Conservation (phyloP, 2,888 invertebrate species). For the Rhaphigaster nebulosa region DNA sequence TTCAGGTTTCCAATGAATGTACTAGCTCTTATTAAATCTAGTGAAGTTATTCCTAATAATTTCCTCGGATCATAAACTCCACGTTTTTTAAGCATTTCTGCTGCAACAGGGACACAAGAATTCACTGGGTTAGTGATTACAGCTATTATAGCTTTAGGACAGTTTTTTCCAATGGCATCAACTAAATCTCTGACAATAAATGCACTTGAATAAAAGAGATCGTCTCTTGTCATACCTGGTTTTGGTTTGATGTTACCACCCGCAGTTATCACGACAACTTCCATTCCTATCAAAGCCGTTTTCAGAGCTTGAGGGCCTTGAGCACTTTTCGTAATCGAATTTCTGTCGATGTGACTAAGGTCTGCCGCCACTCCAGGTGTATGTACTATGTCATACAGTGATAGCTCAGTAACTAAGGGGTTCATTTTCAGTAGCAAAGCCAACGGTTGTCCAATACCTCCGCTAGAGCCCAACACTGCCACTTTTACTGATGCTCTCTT, state of each 20-base stretch:
- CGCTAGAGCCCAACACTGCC: constrained; percentile 94
- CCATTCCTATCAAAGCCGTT: constrained; percentile 79
- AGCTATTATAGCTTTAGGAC: constrained; percentile 93
- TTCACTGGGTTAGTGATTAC: constrained; percentile 99
- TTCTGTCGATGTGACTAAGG: constrained; percentile 96
- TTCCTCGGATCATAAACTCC: constrained; percentile 92
- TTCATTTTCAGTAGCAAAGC: constrained; percentile 92
- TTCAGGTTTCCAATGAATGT: constrained; percentile 94
- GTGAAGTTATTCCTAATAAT: constrained; percentile 95
- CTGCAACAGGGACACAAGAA: constrained; percentile 97
- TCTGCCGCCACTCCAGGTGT: constrained; percentile 98
- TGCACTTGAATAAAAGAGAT: constrained; percentile 95
- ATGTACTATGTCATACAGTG: constrained; percentile 93
- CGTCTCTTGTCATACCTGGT: constrained; percentile 99
- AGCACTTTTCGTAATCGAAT: constrained; percentile 81
- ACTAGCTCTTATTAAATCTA: constrained; percentile 95
- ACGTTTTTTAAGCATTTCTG: constrained; percentile 91
- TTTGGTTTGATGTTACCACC: constrained; percentile 99
- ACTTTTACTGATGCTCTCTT: constrained; percentile 83
- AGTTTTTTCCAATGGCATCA: constrained; percentile 80
- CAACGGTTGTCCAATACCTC: constrained; percentile 98
- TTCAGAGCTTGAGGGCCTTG: constrained; percentile 83
- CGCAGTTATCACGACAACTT: constrained; percentile 95
- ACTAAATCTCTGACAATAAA: constrained; percentile 92
- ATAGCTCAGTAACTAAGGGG: constrained; percentile 85